phyloP scores from a whole-genome alignment of 2,797 vertebrate genomes.

The Aratinga solstitialis region DNA sequence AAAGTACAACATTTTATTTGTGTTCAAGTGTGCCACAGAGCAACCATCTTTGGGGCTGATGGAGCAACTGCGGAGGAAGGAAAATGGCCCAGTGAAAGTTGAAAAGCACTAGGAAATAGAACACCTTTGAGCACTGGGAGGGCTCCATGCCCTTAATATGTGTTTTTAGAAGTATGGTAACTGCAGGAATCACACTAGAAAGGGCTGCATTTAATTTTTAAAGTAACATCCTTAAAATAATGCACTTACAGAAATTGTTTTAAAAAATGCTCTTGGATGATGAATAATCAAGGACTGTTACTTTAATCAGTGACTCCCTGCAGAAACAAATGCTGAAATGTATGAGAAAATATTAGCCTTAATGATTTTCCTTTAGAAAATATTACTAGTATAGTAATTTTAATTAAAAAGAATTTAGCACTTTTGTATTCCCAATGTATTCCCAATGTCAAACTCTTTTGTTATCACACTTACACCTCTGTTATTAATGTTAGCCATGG shows the following conservation, averaged over 20 bases:
- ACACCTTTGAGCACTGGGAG: neutral
- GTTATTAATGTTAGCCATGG: conserved; percentile 79
- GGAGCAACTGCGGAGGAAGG: neutral
- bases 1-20: neutral
- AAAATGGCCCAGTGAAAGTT: neutral
- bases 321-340: conserved; percentile 50
- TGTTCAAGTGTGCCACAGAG: neutral
- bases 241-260: conserved; percentile 24
- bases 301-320: conserved; percentile 15
- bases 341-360: conserved; percentile 61
- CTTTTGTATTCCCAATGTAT: conserved; percentile 68
- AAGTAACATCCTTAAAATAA: conserved; percentile 19
- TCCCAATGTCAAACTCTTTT: conserved; percentile 76
- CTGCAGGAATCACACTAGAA: conserved; percentile 30
- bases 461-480: conserved; percentile 80
- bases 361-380: conserved; percentile 72
- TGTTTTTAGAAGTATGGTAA: conserved; percentile 10
- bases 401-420: conserved; percentile 78
- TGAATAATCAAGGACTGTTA: conserved; percentile 31
- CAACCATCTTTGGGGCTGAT: neutral
- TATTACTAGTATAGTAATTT: conserved; percentile 64
- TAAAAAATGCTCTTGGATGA: conserved; percentile 15
- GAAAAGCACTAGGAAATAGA: neutral
- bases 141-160: neutral
- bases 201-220: conserved; percentile 1